A percentile compares a stretch with the other conserved stretches of the same genome.
These are phyloP conservation scores for Actenoides lindsayi DNA, from an alignment of 2,113 vertebrate genomes.

Conservation along the genomic window DNA sequence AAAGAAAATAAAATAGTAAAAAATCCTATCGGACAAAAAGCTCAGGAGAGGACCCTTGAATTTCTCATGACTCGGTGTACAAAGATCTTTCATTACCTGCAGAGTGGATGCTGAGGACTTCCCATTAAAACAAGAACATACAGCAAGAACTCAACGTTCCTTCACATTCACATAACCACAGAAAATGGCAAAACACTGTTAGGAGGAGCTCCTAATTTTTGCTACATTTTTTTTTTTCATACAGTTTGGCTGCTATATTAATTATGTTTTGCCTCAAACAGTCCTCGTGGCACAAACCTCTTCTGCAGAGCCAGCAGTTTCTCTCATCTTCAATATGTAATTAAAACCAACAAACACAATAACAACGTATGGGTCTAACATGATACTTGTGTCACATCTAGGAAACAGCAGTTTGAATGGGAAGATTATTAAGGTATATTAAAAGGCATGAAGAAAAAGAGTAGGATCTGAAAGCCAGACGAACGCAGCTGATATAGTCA, in stretches of 20 bases:
- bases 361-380: background rate
- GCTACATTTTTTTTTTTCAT: background rate
- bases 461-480: background rate
- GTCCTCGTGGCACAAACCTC: background rate
- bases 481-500: background rate
- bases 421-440: background rate
- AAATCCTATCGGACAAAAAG: background rate
- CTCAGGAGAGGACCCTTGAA: background rate
- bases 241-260: background rate
- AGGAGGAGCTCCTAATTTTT: background rate
- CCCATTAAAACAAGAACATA: background rate
- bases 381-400: background rate
- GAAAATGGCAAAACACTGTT: background rate
- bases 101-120: background rate
- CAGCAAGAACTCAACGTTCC: background rate
- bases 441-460: background rate
- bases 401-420: background rate
- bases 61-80: background rate
- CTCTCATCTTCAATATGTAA: background rate
- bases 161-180: background rate
- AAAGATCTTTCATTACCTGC: background rate
- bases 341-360: background rate
- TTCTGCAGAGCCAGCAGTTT: background rate
- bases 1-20: background rate
- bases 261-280: background rate